Evolutionary conservation across 2,888 invertebrate species (phyloP), one percentile per base, ranked within the genome.

Genomic region (Acanthosepion pharaonis): DNA sequence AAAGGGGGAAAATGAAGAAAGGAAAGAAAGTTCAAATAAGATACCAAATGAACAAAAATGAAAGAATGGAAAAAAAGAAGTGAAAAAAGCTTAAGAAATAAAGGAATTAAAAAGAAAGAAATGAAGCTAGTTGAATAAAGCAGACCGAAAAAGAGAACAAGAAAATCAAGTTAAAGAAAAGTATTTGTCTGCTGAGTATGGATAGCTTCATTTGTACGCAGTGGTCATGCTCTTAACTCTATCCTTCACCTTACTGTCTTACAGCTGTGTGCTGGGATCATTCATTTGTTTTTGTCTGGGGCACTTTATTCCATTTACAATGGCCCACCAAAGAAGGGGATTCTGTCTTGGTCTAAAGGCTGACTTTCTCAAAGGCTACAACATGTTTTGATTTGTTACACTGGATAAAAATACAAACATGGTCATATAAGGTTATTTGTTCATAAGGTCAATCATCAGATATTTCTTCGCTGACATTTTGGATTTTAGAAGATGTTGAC

Each of bases 281-380:
- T 1, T 78, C n/a, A 78, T 78, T 78, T 78, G 78, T 78, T 78
- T 78, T 78, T n/a, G 78, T 78, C 15, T n/a, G n/a, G 78, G 78
- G n/a, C 15, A 78, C 78, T 78, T 78, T 78, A 78, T 78, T 78
- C 15, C 78, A 78, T n/a, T 78, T 78, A n/a, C 78, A 78, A 78
- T 78, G n/a, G 78, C 78, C 78, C 78, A 78, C 78, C 78, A 78
- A 78, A 33, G 78, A 78, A 78, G 78, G 78, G 78, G n/a, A 78
- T 15, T 78, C 9, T 4, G 78, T n/a, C 78, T 78, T n/a, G 18
- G 59, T 59, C 59, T 59, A 23, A n/a, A 78, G 78, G 78, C n/a
- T n/a, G 9, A 78, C n/a, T 78, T 78, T 78, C n/a, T 15, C 11
- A n/a, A 78, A 78, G 78, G n/a, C 78, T n/a, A 78, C n/a, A 28